These are phyloP conservation scores for Ophioderma brevispina DNA, from an alignment of 35 echinoderm and acorn worm species.

Conservation along the genomic window DNA sequence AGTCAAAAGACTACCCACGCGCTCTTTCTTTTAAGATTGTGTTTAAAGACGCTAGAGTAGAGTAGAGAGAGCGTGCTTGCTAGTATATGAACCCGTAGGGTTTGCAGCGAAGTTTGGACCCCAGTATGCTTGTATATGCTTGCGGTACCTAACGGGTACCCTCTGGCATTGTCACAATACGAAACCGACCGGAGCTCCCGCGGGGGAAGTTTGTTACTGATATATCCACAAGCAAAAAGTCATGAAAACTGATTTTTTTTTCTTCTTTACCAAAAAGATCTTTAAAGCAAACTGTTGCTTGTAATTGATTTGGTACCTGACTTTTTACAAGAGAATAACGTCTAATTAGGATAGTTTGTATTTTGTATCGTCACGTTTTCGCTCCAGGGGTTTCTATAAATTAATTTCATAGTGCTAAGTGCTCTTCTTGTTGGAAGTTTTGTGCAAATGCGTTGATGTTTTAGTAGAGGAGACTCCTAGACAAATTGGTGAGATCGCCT, in stretches of 20 bases:
- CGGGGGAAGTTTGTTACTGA: neutral
- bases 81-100: neutral
- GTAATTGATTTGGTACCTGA: neutral
- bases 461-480: neutral
- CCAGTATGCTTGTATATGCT: neutral
- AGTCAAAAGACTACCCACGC: neutral
- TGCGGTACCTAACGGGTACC: neutral
- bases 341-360: neutral
- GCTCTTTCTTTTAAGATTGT: neutral
- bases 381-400: neutral
- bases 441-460: no score
- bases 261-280: neutral
- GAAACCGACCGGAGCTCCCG: neutral
- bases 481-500: neutral
- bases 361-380: neutral
- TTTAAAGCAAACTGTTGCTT: neutral
- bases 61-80: no score
- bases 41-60: neutral
- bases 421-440: neutral
- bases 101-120: neutral
- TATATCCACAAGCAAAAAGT: neutral
- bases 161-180: neutral
- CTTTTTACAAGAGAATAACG: neutral
- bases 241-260: neutral
- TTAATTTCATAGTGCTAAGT: neutral